These are phyloP conservation scores for Pseudorhiza aurosa DNA, from an alignment of 30 jellyfish, hydroid and myxozoan species.

Conservation along the genomic window DNA sequence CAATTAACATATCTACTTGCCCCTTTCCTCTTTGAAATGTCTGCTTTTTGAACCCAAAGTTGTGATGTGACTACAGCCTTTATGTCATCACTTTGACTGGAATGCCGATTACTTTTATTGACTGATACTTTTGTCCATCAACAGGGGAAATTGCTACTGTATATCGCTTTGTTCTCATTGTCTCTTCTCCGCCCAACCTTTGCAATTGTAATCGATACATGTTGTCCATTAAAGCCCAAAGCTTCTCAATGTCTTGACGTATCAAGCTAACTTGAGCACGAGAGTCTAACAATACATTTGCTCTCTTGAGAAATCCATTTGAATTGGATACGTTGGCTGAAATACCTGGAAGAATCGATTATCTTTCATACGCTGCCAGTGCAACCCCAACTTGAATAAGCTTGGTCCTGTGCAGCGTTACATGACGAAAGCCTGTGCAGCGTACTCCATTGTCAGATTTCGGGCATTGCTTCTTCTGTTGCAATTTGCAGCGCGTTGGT, in stretches of 20 bases:
- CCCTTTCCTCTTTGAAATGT: constrained; percentile 43
- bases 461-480: constrained; percentile 37
- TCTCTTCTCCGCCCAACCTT: constrained; percentile 72
- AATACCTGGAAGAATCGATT: constrained; percentile 55
- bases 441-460: constrained; percentile 39
- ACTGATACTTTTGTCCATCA: constrained; percentile 36
- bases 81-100: constrained; percentile 40
- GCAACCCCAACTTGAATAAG: constrained; percentile 52
- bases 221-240: constrained; percentile 59
- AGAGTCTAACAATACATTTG: constrained; percentile 61
- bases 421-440: constrained; percentile 54
- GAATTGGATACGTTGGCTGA: constrained; percentile 55
- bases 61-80: constrained; percentile 25
- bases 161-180: constrained; percentile 47
- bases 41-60: constrained; percentile 30
- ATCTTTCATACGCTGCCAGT: constrained; percentile 44
- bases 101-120: constrained; percentile 66
- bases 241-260: constrained; percentile 43
- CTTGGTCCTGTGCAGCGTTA: constrained; percentile 30
- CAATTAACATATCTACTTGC: constrained; percentile 63
- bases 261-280: constrained; percentile 74
- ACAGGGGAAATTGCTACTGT: constrained; percentile 36
- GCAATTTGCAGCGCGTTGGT: constrained; percentile 47
- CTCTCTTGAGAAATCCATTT: constrained; percentile 56
- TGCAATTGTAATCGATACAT: constrained; percentile 33